These are phyloP conservation scores for Diorhabda carinulata DNA, from an alignment of 1,140 invertebrate genomes.

Conservation along the genomic window DNA sequence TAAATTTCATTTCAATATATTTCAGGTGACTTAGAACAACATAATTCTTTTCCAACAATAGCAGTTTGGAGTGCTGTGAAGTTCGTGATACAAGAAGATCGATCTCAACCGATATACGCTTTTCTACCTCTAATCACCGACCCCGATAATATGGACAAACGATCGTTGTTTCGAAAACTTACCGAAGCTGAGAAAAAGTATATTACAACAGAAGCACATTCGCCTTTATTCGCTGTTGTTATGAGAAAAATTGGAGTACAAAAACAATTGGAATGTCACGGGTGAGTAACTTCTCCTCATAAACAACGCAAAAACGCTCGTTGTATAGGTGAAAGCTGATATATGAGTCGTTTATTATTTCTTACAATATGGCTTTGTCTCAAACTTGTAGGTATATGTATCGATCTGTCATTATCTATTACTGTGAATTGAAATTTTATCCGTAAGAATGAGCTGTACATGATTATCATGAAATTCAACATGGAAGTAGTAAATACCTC, in stretches of 20 bases:
- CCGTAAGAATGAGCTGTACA: too few relatives aligned
- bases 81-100: slow-evolving; percentile 55
- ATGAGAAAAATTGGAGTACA: slow-evolving; percentile 77
- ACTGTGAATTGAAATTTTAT: too few relatives aligned
- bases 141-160: slow-evolving; percentile 72
- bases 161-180: slow-evolving; percentile 58
- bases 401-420: too few relatives aligned
- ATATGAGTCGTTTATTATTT: too few relatives aligned
- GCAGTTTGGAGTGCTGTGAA: slow-evolving; percentile 87
- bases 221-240: slow-evolving; percentile 85
- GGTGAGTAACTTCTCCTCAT: slow-evolving; percentile 37
- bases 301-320: too few relatives aligned
- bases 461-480: too few relatives aligned
- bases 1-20: not conserved
- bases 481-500: too few relatives aligned
- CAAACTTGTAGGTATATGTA: too few relatives aligned
- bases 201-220: slow-evolving; percentile 56
- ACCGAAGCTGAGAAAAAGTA: slow-evolving; percentile 53
- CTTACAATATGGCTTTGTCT: too few relatives aligned
- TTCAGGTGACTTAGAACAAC: slow-evolving; percentile 49
- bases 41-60: slow-evolving; percentile 82
- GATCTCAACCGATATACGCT: slow-evolving; percentile 54
- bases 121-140: slow-evolving; percentile 84
- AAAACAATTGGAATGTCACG: slow-evolving; percentile 82
- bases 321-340: too few relatives aligned